Evolutionary conservation across 2,797 vertebrate species (phyloP).

Genomic region (Pseudochaenichthys georgianus): DNA sequence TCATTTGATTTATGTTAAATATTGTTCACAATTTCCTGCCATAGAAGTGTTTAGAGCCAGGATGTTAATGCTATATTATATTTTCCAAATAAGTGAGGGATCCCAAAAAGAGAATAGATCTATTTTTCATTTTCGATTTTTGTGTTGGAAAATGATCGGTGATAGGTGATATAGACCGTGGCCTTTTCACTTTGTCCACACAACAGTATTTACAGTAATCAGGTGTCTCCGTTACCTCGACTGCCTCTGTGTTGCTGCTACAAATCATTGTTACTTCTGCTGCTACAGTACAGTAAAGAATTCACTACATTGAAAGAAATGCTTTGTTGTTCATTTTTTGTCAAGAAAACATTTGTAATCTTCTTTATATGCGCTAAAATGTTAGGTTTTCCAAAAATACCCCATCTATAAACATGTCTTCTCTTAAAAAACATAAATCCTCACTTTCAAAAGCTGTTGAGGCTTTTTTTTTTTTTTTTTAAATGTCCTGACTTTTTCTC

Average conservation of each 20-base stretch:
- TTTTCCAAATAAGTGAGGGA: slow-evolving; percentile 1
- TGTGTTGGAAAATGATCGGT: background rate
- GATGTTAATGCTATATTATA: slow-evolving; percentile 28
- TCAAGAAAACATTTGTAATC: background rate
- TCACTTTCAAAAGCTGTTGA: too few relatives aligned
- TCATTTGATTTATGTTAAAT: slow-evolving; percentile 10
- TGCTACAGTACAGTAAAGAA: slow-evolving; percentile 69
- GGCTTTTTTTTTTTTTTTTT: too few relatives aligned
- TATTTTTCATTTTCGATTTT: slow-evolving; percentile 41
- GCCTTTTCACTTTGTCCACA: slow-evolving; percentile 45
- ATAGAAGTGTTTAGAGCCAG: background rate
- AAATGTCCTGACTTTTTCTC: too few relatives aligned
- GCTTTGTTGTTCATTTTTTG: background rate
- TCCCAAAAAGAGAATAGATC: background rate
- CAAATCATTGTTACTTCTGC: slow-evolving; percentile 48
- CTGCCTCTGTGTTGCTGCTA: slow-evolving; percentile 42
- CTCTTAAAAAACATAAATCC: too few relatives aligned
- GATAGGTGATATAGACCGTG: slow-evolving; percentile 15
- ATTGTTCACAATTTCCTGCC: background rate
- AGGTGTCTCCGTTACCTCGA: background rate
- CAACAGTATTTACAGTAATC: slow-evolving; percentile 30
- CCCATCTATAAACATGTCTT: too few relatives aligned
- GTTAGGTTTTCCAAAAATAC: too few relatives aligned
- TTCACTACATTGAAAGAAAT: slow-evolving; percentile 6
- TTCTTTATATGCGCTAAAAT: too few relatives aligned